Conservation (phyloP, 2,797 vertebrate genomes). For the Rhinoraja longicauda region DNA sequence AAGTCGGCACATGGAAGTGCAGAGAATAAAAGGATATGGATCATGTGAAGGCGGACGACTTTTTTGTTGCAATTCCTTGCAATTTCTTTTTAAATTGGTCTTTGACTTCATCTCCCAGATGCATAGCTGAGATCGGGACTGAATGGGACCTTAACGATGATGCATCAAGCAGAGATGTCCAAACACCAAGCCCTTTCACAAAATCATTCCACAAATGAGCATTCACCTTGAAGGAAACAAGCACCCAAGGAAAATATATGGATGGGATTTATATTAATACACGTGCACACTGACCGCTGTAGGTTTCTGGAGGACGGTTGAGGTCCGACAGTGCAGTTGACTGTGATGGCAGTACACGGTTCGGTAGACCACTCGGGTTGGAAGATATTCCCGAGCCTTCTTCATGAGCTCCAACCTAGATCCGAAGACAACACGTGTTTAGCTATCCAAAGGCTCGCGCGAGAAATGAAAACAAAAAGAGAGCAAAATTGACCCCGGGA, state of each 20-base stretch:
- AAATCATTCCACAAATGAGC: too few relatives aligned
- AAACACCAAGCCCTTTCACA: too few relatives aligned
- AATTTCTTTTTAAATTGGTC: too few relatives aligned
- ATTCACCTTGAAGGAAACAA: background rate
- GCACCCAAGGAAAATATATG: background rate
- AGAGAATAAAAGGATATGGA: too few relatives aligned
- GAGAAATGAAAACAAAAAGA: too few relatives aligned
- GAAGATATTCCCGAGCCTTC: conserved; percentile 72
- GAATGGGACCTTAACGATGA: background rate
- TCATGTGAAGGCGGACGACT: too few relatives aligned
- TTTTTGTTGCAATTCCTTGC: too few relatives aligned
- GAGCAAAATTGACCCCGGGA: too few relatives aligned
- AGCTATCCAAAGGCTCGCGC: background rate
- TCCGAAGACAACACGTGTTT: conserved; percentile 17
- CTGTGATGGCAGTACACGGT: conserved; percentile 78
- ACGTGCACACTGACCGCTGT: conserved; percentile 54
- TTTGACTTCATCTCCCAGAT: background rate
- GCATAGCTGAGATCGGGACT: background rate
- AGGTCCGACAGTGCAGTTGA: conserved; percentile 62
- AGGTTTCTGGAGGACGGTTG: conserved; percentile 56
- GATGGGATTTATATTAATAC: background rate
- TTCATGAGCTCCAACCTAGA: conserved; percentile 75
- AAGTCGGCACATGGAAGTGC: too few relatives aligned
- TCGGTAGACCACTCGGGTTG: conserved; percentile 73
- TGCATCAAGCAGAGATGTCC: background rate